Conservation (phyloP, 2,797 vertebrate genomes). For the Perodicticus potto region DNA sequence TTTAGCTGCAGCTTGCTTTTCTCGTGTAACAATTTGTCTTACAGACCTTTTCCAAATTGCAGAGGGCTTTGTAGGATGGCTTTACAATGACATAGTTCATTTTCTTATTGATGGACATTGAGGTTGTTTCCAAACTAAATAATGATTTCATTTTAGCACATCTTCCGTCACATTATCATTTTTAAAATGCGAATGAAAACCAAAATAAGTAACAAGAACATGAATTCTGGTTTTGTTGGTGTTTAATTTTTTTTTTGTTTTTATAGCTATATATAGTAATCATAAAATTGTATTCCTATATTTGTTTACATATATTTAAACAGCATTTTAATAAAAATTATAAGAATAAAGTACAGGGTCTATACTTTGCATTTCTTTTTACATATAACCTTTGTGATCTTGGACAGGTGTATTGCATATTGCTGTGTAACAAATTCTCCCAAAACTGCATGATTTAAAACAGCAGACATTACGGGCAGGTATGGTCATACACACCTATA, state of each 20-base stretch:
- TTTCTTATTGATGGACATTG: background rate
- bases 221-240: background rate
- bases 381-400: background rate
- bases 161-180: constrained; percentile 15
- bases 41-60: background rate
- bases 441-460: background rate
- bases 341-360: background rate
- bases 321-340: constrained; percentile 43
- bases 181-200: constrained; percentile 41
- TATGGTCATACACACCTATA: background rate
- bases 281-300: background rate
- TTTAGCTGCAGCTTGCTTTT: background rate
- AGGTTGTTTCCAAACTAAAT: constrained; percentile 31
- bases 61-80: background rate
- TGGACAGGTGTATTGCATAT: background rate
- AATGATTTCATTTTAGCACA: background rate
- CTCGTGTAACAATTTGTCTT: background rate
- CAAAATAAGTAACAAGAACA: constrained; percentile 21
- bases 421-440: background rate
- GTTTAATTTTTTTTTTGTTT: background rate
- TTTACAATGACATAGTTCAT: background rate
- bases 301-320: constrained; percentile 50
- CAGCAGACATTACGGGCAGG: background rate
- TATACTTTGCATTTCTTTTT: background rate
- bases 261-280: constrained; percentile 4